Conservation (phyloP, 2,888 invertebrate genomes). For the Nephrotoma appendiculata region DNA sequence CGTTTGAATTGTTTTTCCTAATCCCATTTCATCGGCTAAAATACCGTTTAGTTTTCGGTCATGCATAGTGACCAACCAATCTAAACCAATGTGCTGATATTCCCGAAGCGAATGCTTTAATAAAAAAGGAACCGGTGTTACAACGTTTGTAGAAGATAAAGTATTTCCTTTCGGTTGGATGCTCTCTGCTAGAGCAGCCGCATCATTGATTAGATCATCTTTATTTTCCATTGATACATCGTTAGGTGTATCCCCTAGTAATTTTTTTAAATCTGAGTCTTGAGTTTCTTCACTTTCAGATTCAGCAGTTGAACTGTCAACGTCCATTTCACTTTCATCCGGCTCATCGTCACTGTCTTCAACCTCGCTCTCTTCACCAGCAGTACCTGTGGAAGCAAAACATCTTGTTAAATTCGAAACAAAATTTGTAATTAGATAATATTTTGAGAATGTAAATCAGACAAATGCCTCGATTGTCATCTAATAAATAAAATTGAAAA, state of each 20-base stretch:
- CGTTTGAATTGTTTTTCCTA: constrained; percentile 95
- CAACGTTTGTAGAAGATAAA: constrained; percentile 83
- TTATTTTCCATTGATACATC: constrained; percentile 27
- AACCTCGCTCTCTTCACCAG: constrained; percentile 18
- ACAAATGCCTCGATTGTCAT: constrained; percentile 18
- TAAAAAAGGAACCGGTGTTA: constrained; percentile 85
- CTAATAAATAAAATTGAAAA: constrained; percentile 12
- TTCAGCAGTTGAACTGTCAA: constrained; percentile 10
- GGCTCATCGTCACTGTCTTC: constrained; percentile 28
- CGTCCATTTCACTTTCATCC: constrained; percentile 16
- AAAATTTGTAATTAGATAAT: background rate
- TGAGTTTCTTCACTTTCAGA: constrained; percentile 20
- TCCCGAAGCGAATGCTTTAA: constrained; percentile 81
- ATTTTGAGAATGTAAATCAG: constrained; percentile 10
- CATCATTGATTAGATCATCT: constrained; percentile 73
- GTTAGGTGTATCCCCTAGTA: constrained; percentile 34
- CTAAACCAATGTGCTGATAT: constrained; percentile 90
- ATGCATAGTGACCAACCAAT: constrained; percentile 95
- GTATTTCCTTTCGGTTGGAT: constrained; percentile 98
- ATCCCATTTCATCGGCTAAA: constrained; percentile 92
- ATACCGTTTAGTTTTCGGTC: constrained; percentile 92
- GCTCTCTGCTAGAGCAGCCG: constrained; percentile 85
- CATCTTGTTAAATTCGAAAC: background rate
- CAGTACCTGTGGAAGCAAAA: background rate
- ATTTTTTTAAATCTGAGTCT: constrained; percentile 35